A percentile compares a stretch with the other conserved stretches of the same genome.
Conservation (phyloP, 2,113 vertebrate genomes). For the Boulengeromyrus knoepffleri region DNA sequence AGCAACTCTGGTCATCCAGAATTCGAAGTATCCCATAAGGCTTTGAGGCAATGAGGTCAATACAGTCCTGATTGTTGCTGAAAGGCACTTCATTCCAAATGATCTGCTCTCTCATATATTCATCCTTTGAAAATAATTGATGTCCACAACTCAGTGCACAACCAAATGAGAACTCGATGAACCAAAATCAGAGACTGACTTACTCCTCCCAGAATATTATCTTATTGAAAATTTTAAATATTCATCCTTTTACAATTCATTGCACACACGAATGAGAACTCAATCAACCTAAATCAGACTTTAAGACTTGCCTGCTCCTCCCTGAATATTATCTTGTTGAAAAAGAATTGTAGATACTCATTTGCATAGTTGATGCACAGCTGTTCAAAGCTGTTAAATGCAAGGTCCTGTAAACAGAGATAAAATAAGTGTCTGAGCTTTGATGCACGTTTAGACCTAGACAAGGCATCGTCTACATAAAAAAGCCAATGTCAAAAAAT, state of each 20-base stretch:
- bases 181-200: constrained; percentile 51
- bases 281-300: background rate
- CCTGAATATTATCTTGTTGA: constrained; percentile 87
- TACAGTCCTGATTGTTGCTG: constrained; percentile 81
- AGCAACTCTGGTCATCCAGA: constrained; percentile 90
- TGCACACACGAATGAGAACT: background rate
- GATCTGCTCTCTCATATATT: constrained; percentile 87
- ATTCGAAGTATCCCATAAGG: constrained; percentile 91
- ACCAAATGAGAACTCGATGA: background rate
- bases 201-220: constrained; percentile 93
- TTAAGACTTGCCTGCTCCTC: constrained; percentile 79
- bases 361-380: constrained; percentile 97
- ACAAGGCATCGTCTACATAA: background rate
- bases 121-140: constrained; percentile 66
- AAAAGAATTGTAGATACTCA: constrained; percentile 90
- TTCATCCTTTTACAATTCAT: constrained; percentile 44
- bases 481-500: background rate
- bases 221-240: constrained; percentile 89
- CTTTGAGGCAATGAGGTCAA: constrained; percentile 89
- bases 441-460: background rate
- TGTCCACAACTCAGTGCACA: background rate
- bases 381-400: constrained; percentile 92
- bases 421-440: background rate
- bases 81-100: constrained; percentile 82
- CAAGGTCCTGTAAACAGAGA: constrained; percentile 49